Evolutionary conservation across 2,888 invertebrate species (phyloP).

Genomic region (Coleophora deauratella): DNA sequence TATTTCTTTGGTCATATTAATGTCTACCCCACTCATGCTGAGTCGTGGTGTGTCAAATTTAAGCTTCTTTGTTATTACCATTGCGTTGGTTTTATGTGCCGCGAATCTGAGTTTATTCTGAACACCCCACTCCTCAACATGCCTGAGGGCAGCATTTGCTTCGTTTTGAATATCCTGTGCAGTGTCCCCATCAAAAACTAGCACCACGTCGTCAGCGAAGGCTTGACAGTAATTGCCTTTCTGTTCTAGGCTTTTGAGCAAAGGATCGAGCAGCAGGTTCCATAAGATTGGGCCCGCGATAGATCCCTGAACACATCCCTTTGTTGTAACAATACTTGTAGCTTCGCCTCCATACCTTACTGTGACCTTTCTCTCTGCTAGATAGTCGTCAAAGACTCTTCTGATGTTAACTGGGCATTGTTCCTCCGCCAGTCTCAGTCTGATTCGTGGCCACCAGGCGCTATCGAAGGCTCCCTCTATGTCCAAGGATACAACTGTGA

Average conservation of each 20-base stretch:
- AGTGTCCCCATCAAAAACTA: too few relatives aligned
- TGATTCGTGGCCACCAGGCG: conserved; percentile 11
- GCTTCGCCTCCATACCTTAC: background rate
- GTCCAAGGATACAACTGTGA: conserved; percentile 8
- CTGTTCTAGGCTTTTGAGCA: conserved; percentile 3
- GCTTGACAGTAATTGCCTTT: too few relatives aligned
- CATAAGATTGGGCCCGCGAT: conserved; percentile 12
- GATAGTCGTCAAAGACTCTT: conserved; percentile 6
- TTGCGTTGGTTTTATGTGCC: too few relatives aligned
- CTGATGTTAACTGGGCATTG: conserved; percentile 8
- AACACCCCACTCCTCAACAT: too few relatives aligned
- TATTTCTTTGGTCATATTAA: too few relatives aligned
- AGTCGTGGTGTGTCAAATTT: too few relatives aligned
- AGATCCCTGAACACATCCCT: conserved; percentile 15
- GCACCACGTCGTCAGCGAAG: too few relatives aligned
- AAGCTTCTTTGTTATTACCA: too few relatives aligned
- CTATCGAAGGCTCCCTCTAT: conserved; percentile 12
- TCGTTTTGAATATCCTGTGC: too few relatives aligned
- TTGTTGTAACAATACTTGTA: background rate
- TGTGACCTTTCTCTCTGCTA: background rate
- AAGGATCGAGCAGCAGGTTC: conserved; percentile 12
- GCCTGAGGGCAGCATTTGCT: too few relatives aligned
- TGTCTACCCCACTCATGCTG: too few relatives aligned
- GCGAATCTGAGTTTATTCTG: too few relatives aligned
- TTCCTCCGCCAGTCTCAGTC: conserved; percentile 6